Base-by-base conservation (phyloP, 1,140 invertebrate species). In the Drosophila willistoni region DNA sequence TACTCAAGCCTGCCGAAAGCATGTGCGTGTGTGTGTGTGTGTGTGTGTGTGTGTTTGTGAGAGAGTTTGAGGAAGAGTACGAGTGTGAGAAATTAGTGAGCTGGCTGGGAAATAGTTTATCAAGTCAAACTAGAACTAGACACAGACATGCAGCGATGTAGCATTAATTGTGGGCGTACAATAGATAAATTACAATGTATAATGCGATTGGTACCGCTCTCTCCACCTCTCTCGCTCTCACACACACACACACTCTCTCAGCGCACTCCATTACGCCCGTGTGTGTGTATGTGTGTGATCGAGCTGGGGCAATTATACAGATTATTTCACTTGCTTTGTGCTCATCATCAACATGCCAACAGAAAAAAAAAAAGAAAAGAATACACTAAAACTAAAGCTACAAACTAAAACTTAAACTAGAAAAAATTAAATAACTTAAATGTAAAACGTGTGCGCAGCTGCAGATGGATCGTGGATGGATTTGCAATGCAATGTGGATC, bases 1-100 rank as follows among this genome's bases (percentile, higher is more conserved):
- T 96, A 55, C 96, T 96, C 51, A 96, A 95, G 84, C 96, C 96
- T 97, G 91, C 63, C 64, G 29, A 65, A 77, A 68, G 73, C 65
- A 65, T 25, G 39, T 41, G 19, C 22, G 57, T 62, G 71, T 66
- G 71, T 62, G 17, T 22, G 57, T 63, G 72, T 60, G 69, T 64
- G 64, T 25, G 64, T 60, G 55, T n/a, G n/a, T 22, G 57, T 63
- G 72, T 60, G 69, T 64, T 64, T 25, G 64, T 60, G 55, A 14
- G n/a, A 7, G 63, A 14, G 6, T 33, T 17, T 36, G 13, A 9
- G 29, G 44, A 39, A 62, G 54, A 66, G 73, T 72, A 77, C 81
- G 55, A 81, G 82, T 81, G 79, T 86, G 83, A 86, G 78, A 86
- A 82, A 85, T 79, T 85, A 84, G 72, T 89, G 61, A 76, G 74